Evolutionary conservation across 2,888 invertebrate species (phyloP).

Genomic region (Baronia brevicornis): DNA sequence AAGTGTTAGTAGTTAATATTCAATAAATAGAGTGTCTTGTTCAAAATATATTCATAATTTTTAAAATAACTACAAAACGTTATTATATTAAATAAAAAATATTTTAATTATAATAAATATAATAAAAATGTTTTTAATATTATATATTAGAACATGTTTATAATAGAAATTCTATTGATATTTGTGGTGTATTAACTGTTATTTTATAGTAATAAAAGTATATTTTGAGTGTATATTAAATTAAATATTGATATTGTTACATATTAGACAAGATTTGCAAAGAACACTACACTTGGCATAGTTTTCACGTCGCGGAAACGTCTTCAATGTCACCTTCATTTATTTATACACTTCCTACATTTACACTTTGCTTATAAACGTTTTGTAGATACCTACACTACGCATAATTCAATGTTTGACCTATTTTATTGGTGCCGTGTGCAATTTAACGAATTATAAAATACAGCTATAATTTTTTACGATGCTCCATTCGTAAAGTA

Average conservation of each 20-base stretch:
- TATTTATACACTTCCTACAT: slow-evolving; percentile 41
- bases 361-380: slow-evolving; percentile 15
- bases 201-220: neutral
- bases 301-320: slow-evolving; percentile 46
- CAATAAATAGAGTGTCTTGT: no score
- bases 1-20: no score
- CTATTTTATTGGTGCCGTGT: slow-evolving; percentile 14
- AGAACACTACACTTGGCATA: slow-evolving; percentile 36
- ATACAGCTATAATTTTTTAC: slow-evolving; percentile 12
- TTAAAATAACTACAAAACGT: neutral
- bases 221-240: slow-evolving; percentile 2
- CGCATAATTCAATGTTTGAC: slow-evolving; percentile 14
- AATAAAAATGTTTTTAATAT: neutral
- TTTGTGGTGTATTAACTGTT: neutral
- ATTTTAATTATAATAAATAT: slow-evolving; percentile 1
- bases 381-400: slow-evolving; percentile 13
- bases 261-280: slow-evolving; percentile 14
- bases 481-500: slow-evolving; percentile 15
- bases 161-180: neutral
- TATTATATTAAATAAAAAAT: slow-evolving; percentile 3
- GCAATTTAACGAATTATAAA: slow-evolving; percentile 13
- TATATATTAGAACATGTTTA: no score
- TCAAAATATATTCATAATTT: neutral
- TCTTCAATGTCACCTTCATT: slow-evolving; percentile 53
- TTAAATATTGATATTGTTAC: slow-evolving; percentile 2